Evolutionary conservation across 2,888 invertebrate genomes (phyloP), one percentile per base, ranked within the genome.

Genomic region (Cyrtodaria siliqua): DNA sequence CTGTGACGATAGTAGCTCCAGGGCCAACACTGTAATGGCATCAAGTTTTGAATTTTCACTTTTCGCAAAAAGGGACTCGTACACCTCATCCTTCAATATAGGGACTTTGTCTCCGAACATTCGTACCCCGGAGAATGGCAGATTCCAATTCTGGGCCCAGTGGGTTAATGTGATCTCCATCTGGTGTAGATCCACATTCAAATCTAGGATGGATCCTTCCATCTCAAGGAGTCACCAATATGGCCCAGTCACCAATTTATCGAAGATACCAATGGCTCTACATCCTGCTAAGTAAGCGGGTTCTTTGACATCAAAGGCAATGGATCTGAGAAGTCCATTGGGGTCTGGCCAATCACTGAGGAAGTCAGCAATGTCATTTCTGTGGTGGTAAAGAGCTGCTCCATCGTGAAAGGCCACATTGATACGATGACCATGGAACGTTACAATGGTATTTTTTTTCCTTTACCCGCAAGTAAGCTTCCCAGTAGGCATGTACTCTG

Each of bases 391-490:
- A 2, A 56, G 20, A 2, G 56, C 56, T 6, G 33, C 56, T 9
- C 56, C 33, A 8, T 56, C 38, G 23, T 33, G 33, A 33, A 33
- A 56, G 14, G 3, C n/a, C 18, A 56, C 38, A 26, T 56, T 56
- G 2, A 33, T 56, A 9, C 38, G 33, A 40, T 56, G 56, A 2
- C 56, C 56, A 29, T 56, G 56, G 18, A 56, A 56, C 3, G 56
- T 56, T n/a, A 53, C n/a, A 2, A 53, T 16, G 12, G 38, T 56
- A 38, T 29, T 33, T 33, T 33, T 2, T n/a, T 2, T 33, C 38
- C 26, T 33, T 33, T 1, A 49, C 27, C 14, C 3, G 12, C n/a
- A 59, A 16, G 40, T 16, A 59, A 12, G 47, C 18, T 16, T 59
- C 4, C n/a, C 29, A 59, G 18, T 26, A 59, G 1, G 9, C 1